phyloP scores from a whole-genome alignment of 2,888 invertebrate genomes.

The Tiliacea citrago region DNA sequence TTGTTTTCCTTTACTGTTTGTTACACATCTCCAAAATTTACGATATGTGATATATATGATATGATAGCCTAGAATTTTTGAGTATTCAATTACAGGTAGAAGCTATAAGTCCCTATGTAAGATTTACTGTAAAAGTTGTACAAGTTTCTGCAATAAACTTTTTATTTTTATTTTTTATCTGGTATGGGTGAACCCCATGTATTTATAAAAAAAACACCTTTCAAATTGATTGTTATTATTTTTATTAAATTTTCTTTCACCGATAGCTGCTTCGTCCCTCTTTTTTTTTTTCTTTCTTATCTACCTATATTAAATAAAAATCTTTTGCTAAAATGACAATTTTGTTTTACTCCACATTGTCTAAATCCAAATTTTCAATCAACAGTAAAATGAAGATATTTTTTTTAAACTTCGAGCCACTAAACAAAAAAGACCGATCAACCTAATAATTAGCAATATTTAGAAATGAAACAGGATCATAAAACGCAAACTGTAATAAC shows the following conservation, averaged over 20 bases:
- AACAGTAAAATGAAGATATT: neutral
- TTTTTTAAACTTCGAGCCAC: no score
- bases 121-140: no score
- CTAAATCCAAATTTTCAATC: neutral
- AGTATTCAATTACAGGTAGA: no score
- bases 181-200: no score
- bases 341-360: neutral
- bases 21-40: no score
- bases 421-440: neutral
- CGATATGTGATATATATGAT: no score
- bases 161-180: no score
- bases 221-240: neutral
- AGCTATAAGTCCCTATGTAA: no score
- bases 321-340: neutral
- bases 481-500: slow-evolving; percentile 2
- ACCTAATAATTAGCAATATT: slow-evolving; percentile 21
- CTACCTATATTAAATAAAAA: neutral
- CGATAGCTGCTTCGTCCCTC: neutral
- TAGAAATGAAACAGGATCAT: slow-evolving; percentile 9
- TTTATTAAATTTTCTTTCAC: neutral
- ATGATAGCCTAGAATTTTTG: no score
- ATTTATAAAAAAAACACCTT: no score
- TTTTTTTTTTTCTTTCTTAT: neutral
- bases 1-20: no score
- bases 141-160: no score